Evolutionary conservation across 2,888 invertebrate species (phyloP).

Genomic region (Pandemis corylana): DNA sequence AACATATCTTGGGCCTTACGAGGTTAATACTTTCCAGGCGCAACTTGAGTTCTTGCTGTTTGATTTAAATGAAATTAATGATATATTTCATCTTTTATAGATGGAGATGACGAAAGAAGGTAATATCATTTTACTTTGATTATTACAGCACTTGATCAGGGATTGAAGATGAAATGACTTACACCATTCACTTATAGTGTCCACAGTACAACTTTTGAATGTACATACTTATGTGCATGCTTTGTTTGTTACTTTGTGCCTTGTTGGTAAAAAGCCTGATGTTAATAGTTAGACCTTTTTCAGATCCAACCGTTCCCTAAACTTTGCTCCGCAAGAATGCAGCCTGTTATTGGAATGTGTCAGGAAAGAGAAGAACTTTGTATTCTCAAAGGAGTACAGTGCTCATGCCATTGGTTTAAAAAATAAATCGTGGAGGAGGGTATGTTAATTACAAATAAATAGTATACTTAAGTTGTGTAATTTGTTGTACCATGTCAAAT

Average conservation of each 20-base stretch:
- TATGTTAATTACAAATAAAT: constrained; percentile 48
- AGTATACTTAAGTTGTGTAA: too few species aligned
- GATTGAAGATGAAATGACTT: too few species aligned
- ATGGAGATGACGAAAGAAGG: constrained; percentile 48
- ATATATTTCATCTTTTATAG: constrained; percentile 43
- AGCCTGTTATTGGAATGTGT: constrained; percentile 70
- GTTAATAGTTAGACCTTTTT: not conserved
- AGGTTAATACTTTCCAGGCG: too few species aligned
- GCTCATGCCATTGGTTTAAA: constrained; percentile 57
- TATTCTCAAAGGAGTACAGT: constrained; percentile 61
- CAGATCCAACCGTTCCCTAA: constrained; percentile 54
- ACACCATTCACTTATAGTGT: too few species aligned
- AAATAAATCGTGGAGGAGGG: constrained; percentile 71
- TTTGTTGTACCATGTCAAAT: too few species aligned
- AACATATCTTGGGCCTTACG: too few species aligned
- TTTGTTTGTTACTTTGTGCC: too few species aligned
- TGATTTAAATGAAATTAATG: too few species aligned
- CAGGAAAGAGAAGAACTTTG: constrained; percentile 64
- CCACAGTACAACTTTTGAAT: too few species aligned
- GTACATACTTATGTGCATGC: too few species aligned
- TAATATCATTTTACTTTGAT: constrained; percentile 38
- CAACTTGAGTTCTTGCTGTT: too few species aligned
- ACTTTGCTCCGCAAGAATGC: constrained; percentile 71
- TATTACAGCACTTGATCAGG: too few species aligned
- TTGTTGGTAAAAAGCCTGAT: not conserved